Base-by-base conservation (phyloP, 2,888 invertebrate genomes). In the Nasonovia ribisnigri region DNA sequence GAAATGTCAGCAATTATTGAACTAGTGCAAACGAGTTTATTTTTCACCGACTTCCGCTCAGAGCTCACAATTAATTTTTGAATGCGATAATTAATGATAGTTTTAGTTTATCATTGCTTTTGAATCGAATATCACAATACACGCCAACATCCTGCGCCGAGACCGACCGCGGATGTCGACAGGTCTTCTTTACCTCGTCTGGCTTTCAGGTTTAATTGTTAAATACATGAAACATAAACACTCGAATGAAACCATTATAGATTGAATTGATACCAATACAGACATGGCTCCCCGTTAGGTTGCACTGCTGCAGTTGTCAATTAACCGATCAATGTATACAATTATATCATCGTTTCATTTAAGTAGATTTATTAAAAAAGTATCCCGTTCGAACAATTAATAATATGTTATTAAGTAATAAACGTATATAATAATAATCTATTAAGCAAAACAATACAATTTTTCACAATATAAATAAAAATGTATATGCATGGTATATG, bases 101-200 rank as follows among this genome's bases (percentile, higher is more conserved):
- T n/a, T n/a, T n/a, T n/a, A n/a, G n/a, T n/a, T 67, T n/a, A 67
- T n/a, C 67, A n/a, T 67, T 67, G n/a, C 67, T 67, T 67, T 67
- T 67, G 67, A n/a, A 67, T n/a, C n/a, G 67, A n/a, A n/a, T n/a
- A 67, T 67, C n/a, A n/a, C 67, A 67, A 67, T 67, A 67, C n/a
- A n/a, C n/a, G n/a, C n/a, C 67, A 67, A 67, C 60, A 67, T 67
- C 60, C 60, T 67, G 16, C 11, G 11, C 29, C n/a, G n/a, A 67
- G 67, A 67, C 67, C 16, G 16, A 67, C 46, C 46, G n/a, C 46
- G 10, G n/a, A 67, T 67, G n/a, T n/a, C 67, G 67, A 67, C 67
- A 5, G 20, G 51, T 20, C 51, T 3, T 16, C 4, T 16, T 51
- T 51, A 16, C 20, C 20, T 3, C 16, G 60, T n/a, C 60, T 1